A percentile compares a stretch with the other conserved stretches of the same genome.
Evolutionary conservation across 2,113 vertebrate genomes (phyloP).

Genomic region (Scytalopus superciliaris): DNA sequence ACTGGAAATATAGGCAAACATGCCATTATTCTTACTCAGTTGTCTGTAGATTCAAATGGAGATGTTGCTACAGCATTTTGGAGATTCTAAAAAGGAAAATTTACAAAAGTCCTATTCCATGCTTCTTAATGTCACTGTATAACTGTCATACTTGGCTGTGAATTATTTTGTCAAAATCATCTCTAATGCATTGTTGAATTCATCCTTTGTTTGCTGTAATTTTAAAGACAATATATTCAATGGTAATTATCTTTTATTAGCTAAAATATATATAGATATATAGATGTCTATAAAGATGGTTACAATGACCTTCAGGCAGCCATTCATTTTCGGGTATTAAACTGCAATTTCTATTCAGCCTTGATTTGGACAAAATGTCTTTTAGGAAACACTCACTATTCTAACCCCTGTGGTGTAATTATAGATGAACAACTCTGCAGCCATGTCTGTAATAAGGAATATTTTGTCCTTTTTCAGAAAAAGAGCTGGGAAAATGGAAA

Average conservation of each 20-base stretch:
- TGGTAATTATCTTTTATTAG: background rate
- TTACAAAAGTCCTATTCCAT: rapidly evolving
- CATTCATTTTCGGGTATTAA: background rate
- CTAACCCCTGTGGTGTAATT: background rate
- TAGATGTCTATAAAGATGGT: background rate
- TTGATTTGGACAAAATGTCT: background rate
- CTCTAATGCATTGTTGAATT: background rate
- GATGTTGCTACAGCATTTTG: background rate
- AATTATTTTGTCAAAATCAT: background rate
- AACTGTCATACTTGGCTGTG: background rate
- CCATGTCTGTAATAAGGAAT: background rate
- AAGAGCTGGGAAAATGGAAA: background rate
- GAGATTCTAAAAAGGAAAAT: background rate
- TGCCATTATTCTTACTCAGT: rapidly evolving
- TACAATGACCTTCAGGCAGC: background rate
- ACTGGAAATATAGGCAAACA: rapidly evolving
- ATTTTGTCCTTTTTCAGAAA: background rate
- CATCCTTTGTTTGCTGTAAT: background rate
- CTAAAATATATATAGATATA: background rate
- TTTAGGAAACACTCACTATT: background rate
- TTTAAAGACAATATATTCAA: background rate
- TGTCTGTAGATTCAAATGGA: background rate
- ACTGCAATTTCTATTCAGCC: background rate
- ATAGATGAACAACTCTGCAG: background rate
- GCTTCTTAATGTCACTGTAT: background rate